Evolutionary conservation across 2,113 vertebrate species (phyloP), one percentile per base, ranked within the genome.

Genomic region (Toxostoma redivivum): DNA sequence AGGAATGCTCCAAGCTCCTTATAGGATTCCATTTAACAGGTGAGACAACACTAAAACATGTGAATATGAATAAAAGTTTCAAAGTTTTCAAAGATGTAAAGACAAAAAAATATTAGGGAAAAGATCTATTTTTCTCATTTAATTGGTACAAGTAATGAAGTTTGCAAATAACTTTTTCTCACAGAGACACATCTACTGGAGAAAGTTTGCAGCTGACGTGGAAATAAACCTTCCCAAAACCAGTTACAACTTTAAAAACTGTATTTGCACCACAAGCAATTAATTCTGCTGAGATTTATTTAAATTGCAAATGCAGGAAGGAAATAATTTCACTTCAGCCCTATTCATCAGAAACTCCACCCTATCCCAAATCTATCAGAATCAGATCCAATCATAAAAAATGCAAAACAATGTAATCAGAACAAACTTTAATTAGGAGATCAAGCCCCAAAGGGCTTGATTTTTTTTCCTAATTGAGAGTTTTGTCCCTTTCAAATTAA

Each of bases 221-320:
- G 31, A 65, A 64, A 70, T 70, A 25, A 70, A 30, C 17, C 30
- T 77, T 77, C 50, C 70, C 45, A 48, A 90, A 88, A 48, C 33
- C 33, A 45, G 58, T 66, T 81, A 42, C 0, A 0, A 65, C 21
- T 85, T 72, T 16, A 45, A 79, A 71, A 1, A 60, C 57, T 66
- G 18, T 48, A 81, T 85, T 94, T 86, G 38, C 70, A 92, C 40
- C 47, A 74, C 22, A 70, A 90, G 42, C 22, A 86, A 93, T 94
- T 91, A 80, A 95, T 86, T 95, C 71, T 90, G 20, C 48, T 77
- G 44, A 67, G 74, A 77, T 82, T 62, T 90, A 96, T 90, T 96
- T 90, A 67, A 94, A 95, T 90, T 94, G 71, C 42, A 94, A 92
- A 91, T 88, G 30, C 9, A 66, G 12, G 44, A 95, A 88, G 33